These are phyloP conservation scores for Pemphredon lugubris DNA, from an alignment of 2,888 invertebrate species.

Conservation along the genomic window DNA sequence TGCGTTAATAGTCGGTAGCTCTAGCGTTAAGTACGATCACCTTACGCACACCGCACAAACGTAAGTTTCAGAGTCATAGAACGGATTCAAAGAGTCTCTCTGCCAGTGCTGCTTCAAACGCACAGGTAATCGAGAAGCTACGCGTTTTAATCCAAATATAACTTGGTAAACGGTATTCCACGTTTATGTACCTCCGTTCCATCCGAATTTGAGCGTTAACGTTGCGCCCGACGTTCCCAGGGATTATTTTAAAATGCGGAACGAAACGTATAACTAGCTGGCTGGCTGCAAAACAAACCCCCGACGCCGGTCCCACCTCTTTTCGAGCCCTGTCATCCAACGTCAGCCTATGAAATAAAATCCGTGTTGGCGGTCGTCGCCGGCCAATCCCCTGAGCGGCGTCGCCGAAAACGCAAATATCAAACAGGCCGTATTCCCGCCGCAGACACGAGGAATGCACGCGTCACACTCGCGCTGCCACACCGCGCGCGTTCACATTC, in stretches of 20 bases:
- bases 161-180: too few species aligned
- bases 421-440: conserved; percentile 33
- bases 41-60: too few species aligned
- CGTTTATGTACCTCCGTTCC: too few species aligned
- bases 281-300: conserved; percentile 12
- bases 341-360: conserved; percentile 25
- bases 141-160: too few species aligned
- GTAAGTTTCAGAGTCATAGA: too few species aligned
- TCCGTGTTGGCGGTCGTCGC: conserved; percentile 12
- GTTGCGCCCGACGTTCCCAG: too few species aligned
- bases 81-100: too few species aligned
- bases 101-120: too few species aligned
- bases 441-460: conserved; percentile 31
- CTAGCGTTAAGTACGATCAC: too few species aligned
- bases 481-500: conserved; percentile 46
- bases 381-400: conserved; percentile 8
- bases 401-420: conserved; percentile 42
- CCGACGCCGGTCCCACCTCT: conserved; percentile 13
- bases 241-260: conserved; percentile 8
- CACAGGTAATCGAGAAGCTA: too few species aligned
- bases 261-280: conserved; percentile 2
- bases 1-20: too few species aligned
- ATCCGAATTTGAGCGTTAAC: too few species aligned
- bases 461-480: conserved; percentile 19
- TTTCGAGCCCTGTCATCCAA: conserved; percentile 5